Evolutionary conservation across 1,140 invertebrate species (phyloP), one percentile per base, ranked within the genome.

Genomic region (Cephus cinctus): DNA sequence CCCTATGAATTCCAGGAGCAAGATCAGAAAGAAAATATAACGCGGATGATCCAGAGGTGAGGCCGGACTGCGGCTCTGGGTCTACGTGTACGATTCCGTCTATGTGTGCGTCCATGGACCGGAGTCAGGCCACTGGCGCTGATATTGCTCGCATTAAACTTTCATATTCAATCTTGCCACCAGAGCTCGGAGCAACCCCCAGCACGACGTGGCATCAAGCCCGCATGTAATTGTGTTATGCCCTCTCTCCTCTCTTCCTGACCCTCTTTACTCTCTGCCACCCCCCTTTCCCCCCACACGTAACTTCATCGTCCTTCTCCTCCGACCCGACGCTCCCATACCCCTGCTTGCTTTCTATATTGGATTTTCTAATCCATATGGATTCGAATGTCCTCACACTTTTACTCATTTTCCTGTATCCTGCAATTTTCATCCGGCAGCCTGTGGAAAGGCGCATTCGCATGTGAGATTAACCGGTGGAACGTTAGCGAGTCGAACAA

Each of bases 71-170:
- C n/a, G n/a, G n/a, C n/a, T n/a, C n/a, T n/a, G n/a, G n/a, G n/a
- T n/a, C n/a, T n/a, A n/a, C n/a, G n/a, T n/a, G n/a, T n/a, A n/a
- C n/a, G n/a, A n/a, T n/a, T n/a, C n/a, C n/a, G n/a, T n/a, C n/a
- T n/a, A n/a, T n/a, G n/a, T n/a, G n/a, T n/a, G n/a, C n/a, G n/a
- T n/a, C n/a, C n/a, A 60, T 56, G 57, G 58, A 61, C 19, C 23
- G 27, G 3, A 34, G 54, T 25, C 55, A 54, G 50, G 49, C 51
- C 56, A 64, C 57, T 56, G 56, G 54, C 59, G 59, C 56, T 69
- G 63, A 69, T 69, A 69, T 69, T 69, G 65, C 67, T 67, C 63
- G 63, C 67, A 69, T 69, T 69, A 69, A 69, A 69, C 67, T 69
- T 69, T 69, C 67, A 69, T 69, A 69, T 69, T 69, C 67, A 69